Conservation (phyloP, 2,888 invertebrate species). For the Thumatha senex region DNA sequence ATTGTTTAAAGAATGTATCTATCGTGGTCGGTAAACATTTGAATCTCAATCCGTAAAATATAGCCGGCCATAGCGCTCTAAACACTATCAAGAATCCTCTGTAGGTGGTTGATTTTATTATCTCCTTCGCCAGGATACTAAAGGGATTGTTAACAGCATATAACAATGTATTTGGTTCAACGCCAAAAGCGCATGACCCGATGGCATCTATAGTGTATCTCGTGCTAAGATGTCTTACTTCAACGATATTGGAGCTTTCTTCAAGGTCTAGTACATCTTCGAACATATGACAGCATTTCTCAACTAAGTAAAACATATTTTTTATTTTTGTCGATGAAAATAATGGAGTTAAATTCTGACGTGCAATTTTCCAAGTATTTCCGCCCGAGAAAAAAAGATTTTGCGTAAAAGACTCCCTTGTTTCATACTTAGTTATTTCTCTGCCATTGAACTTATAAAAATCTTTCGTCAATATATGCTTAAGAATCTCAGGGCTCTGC, state of each 20-base stretch:
- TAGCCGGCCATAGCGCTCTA: constrained; percentile 45
- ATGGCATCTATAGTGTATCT: constrained; percentile 58
- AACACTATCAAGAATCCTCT: constrained; percentile 35
- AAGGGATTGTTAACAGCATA: constrained; percentile 37
- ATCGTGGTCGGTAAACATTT: constrained; percentile 37
- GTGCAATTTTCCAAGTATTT: constrained; percentile 39
- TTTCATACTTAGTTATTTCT: constrained; percentile 43
- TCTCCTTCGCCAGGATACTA: constrained; percentile 31
- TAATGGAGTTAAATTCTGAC: constrained; percentile 54
- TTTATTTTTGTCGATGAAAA: constrained; percentile 59
- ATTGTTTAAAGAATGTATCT: constrained; percentile 38
- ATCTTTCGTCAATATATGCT: constrained; percentile 49
- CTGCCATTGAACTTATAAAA: constrained; percentile 55
- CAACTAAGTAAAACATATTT: constrained; percentile 57
- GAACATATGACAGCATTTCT: constrained; percentile 36
- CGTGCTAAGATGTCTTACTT: constrained; percentile 32
- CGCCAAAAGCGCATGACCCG: constrained; percentile 21
- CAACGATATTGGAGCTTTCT: constrained; percentile 32
- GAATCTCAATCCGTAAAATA: constrained; percentile 49
- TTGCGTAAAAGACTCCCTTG: constrained; percentile 41
- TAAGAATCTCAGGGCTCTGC: constrained; percentile 51
- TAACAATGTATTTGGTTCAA: constrained; percentile 12
- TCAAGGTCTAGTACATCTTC: constrained; percentile 43
- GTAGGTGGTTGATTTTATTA: constrained; percentile 34
- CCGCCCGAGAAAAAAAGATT: constrained; percentile 42